Percentiles rank a stretch among this genome's conserved stretches.
These are phyloP conservation scores for Podilymbus podiceps DNA, from an alignment of 2,113 vertebrate genomes.

Conservation along the genomic window DNA sequence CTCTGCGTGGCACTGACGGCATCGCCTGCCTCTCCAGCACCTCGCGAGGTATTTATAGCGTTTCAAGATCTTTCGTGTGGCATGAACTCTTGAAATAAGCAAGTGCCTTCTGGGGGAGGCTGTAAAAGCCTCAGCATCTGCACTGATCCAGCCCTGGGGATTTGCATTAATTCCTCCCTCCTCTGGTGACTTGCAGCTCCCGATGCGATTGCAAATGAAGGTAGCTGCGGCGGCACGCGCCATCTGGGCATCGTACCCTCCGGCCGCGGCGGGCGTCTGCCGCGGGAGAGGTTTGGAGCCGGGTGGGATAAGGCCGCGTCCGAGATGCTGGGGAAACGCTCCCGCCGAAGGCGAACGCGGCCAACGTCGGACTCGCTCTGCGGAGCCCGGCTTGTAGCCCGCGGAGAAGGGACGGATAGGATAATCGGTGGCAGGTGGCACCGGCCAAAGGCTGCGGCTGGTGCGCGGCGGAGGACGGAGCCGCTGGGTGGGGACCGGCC, in stretches of 20 bases:
- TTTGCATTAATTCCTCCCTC: constrained; percentile 8
- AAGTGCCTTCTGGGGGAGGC: not conserved
- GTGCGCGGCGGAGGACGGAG: too few species aligned
- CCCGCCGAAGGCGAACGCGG: rapidly evolving
- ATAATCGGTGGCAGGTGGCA: too few species aligned
- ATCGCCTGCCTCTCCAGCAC: rapidly evolving
- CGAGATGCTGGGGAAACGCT: too few species aligned
- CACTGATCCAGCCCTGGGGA: constrained; percentile 4
- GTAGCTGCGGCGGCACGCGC: not conserved
- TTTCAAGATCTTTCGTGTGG: not conserved
- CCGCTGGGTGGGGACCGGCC: too few species aligned
- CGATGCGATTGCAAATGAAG: rapidly evolving
- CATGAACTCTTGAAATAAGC: not conserved
- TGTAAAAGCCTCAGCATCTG: not conserved
- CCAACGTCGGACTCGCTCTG: rapidly evolving
- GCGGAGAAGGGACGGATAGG: too few species aligned
- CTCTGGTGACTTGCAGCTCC: not conserved
- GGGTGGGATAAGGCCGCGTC: not conserved
- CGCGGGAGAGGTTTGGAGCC: not conserved
- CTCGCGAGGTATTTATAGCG: not conserved
- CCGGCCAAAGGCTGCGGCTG: too few species aligned
- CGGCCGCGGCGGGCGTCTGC: not conserved
- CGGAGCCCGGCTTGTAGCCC: too few species aligned
- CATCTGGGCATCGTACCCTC: rapidly evolving
- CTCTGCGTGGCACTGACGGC: rapidly evolving